phyloP scores from a whole-genome alignment of 1,140 invertebrate species.

The Trissolcus basalis region DNA sequence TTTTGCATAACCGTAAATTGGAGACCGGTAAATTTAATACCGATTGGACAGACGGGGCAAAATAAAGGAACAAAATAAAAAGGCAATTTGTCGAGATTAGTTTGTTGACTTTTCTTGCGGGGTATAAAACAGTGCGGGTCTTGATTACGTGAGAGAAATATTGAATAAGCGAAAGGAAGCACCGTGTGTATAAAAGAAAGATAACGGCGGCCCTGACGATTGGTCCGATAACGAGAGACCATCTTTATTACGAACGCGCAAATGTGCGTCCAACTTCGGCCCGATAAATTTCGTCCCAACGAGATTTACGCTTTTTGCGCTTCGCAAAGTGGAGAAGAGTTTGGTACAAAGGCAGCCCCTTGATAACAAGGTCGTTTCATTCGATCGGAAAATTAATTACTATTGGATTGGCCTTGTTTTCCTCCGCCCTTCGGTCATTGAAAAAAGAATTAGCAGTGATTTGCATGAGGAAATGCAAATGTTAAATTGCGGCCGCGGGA shows the following conservation, averaged over 20 bases:
- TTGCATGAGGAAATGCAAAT: no score
- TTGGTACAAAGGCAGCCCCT: slow-evolving; percentile 7
- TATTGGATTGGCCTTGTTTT: no score
- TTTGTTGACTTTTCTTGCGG: slow-evolving; percentile 33
- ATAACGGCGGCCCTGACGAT: slow-evolving; percentile 29
- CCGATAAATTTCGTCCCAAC: slow-evolving; percentile 59
- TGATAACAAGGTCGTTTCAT: background rate
- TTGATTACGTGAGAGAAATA: slow-evolving; percentile 44
- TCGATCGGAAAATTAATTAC: no score
- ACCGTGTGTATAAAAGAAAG: slow-evolving; percentile 15
- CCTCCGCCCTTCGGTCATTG: no score
- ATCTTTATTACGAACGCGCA: slow-evolving; percentile 51
- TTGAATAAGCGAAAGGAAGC: slow-evolving; percentile 34
- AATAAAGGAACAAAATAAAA: slow-evolving; percentile 5
- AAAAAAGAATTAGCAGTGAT: no score
- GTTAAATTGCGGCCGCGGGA: no score
- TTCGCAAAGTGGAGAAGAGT: slow-evolving; percentile 28
- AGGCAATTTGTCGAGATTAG: slow-evolving; percentile 19
- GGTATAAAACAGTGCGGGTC: slow-evolving; percentile 5
- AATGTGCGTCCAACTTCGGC: slow-evolving; percentile 27
- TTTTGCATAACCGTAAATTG: background rate
- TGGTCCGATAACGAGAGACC: slow-evolving; percentile 48
- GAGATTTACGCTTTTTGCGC: slow-evolving; percentile 42
- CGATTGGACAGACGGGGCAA: background rate
- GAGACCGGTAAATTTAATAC: background rate